Base-by-base conservation (phyloP, 1,140 invertebrate species). In the Hypsibius dujardini region DNA sequence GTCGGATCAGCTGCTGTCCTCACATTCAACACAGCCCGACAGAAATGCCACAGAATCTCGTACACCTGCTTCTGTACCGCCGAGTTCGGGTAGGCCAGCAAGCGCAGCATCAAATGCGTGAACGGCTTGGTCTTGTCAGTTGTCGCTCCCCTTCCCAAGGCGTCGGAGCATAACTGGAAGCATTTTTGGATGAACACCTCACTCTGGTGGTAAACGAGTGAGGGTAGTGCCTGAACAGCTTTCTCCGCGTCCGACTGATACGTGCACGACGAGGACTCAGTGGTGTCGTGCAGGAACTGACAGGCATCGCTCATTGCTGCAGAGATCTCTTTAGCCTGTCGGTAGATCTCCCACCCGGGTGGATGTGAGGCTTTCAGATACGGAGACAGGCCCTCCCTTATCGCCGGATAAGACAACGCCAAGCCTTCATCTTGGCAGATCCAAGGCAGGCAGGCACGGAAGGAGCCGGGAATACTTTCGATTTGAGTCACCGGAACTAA, bases 31-130 rank as follows among this genome's bases (percentile, higher is more conserved):
- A 67, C 45, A 7, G 3, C 62, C 7, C 12, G 12, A 42, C 12
- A 12, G 42, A 67, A 67, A 3, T 67, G 12, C 3, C 12, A 67
- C 12, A 67, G 42, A 12, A 7, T 7, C 3, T 67, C 62, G 62
- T 67, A 67, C 12, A 67, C 42, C 62, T 67, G 62, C 42, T 67
- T 67, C 62, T 45, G 62, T 67, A 67, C 62, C 3, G 12, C 62
- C 12, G 62, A 7, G 42, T 67, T 67, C 3, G 62, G 12, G 62
- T 67, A 67, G 3, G 62, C 12, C 62, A 67, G 62, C 62, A 67
- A 42, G 3, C 62, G 62, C 12, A 67, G 12, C 62, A 67, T 3
- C 12, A 67, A 42, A 12, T 67, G 12, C 62, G 42, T 67, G 0
- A 67, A 15, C 3, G 42, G 12, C 45, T 45, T 12, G 42, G 62